Evolutionary conservation across 2,888 invertebrate genomes (phyloP), one percentile per base, ranked within the genome.

Genomic region (Cryptus armator): DNA sequence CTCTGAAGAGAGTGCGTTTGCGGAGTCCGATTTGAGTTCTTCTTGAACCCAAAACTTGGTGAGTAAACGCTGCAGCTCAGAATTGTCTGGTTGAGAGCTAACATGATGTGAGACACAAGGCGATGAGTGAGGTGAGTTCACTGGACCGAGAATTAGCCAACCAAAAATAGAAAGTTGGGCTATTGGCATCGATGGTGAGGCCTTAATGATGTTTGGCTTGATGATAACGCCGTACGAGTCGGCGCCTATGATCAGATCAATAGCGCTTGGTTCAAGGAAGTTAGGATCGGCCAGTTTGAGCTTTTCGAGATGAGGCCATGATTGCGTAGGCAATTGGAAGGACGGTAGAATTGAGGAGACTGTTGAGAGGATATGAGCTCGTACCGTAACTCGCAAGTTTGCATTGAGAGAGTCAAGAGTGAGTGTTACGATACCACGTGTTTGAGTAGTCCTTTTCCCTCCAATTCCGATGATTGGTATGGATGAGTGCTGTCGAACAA

Each of bases 201-300:
- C 67, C 56, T 78, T 83, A 32, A 87, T 70, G 16, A 86, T 75
- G 24, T 84, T 82, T 2, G 74, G 81, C 66, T 86, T 84, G 46
- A 86, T 85, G 43, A 86, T 68, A 10, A 53, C 62, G 2, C 84
- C 87, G 51, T 86, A 85, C 6, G 19, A 24, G 48, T 88, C 84
- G 1, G 88, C 85, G 7, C 87, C 84, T 9, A 87, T 83, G 67
- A 88, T 81, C 12, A 88, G 70, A 16, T 88, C 87, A 19, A 86
- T 56, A 6, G 81, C n/a, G 2, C 80, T 46, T 16, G 88, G 86
- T 2, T 32, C 64, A 10, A 83, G 29, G 43, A 76, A 87, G 12
- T 86, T 72, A 0, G 86, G 87, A 59, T 88, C 86, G 1, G 86
- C 88, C 14, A 86, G 66, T 44, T 81, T 75, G 7, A 86, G 9